Base-by-base conservation (phyloP, 2,113 vertebrate species). In the Athene noctua region DNA sequence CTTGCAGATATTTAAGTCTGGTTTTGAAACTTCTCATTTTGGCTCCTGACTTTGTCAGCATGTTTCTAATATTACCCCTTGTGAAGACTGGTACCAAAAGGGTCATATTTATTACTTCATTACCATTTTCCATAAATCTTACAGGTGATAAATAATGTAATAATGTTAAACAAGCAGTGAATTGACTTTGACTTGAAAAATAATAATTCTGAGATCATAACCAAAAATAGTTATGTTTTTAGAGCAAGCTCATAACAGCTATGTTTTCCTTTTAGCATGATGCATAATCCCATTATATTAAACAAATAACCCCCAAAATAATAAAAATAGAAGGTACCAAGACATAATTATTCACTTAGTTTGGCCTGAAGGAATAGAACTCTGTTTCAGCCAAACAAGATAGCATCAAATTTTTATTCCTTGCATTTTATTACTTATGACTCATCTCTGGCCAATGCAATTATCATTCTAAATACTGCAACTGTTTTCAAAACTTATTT, bases 391-490 rank as follows among this genome's bases (percentile, higher is more conserved):
- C 68, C 81, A 82, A 94, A 81, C 59, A 82, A 90, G 88, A 97
- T 87, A 95, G 32, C 84, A 97, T 85, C 89, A 72, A 38, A 59
- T 90, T 81, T 96, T 93, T 93, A 85, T 88, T 92, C 54, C 44
- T 82, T 84, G 75, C 65, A 88, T 95, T 95, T 94, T 15, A 9
- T 77, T 89, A 68, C 42, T 75, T 68, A 52, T 91, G 94, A 94
- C 88, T 97, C 92, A 96, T 97, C 88, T 92, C 72, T 90, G 58
- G 86, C 80, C 95, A 94, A 90, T 52, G 32, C 66, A 94, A 87
- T 93, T 93, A 88, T 58, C 44, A 85, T 94, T 57, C 71, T 85
- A 94, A 90, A 94, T 68, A 71, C 42, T 94, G 44, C 49, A 96
- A 94, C 57, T 85, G 34, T 80, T 96, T 87, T 91, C 51, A 94